A percentile compares a stretch with the other conserved stretches of the same genome.
These are phyloP conservation scores for Oophaga pumilio DNA, from an alignment of 2,113 vertebrate species.

Conservation along the genomic window DNA sequence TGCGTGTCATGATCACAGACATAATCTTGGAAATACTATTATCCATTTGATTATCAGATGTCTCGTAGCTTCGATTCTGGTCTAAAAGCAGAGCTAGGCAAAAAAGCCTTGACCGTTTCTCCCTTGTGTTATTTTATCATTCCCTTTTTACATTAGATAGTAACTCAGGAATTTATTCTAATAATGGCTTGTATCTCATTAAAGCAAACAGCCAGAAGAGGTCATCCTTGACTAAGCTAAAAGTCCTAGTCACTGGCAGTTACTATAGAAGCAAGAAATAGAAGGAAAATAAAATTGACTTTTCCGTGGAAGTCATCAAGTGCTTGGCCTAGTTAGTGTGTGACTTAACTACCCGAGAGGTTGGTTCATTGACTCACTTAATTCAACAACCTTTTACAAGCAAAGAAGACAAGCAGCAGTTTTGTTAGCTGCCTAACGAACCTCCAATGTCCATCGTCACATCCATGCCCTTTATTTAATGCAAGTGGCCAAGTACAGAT, in stretches of 20 bases:
- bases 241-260: not conserved
- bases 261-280: constrained; percentile 8
- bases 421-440: constrained; percentile 2
- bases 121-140: not conserved
- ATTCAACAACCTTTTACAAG: not conserved
- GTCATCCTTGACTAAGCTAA: constrained; percentile 51
- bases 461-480: constrained; percentile 1
- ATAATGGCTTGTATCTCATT: not conserved
- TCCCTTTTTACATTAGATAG: not conserved
- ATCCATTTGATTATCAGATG: not conserved
- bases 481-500: not conserved
- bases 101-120: not conserved
- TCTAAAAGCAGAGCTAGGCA: not conserved
- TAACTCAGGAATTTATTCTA: not conserved
- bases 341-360: constrained; percentile 31
- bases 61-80: not conserved
- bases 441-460: not conserved
- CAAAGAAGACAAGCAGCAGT: not conserved
- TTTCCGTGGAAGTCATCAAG: constrained; percentile 26
- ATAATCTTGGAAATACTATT: not conserved
- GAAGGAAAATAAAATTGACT: constrained; percentile 34
- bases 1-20: not conserved
- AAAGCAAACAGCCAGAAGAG: constrained; percentile 38
- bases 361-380: constrained; percentile 47
- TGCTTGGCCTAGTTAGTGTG: constrained; percentile 25